These are phyloP conservation scores for Kudoa iwatai DNA, from an alignment of 30 jellyfish, hydroid and myxozoan species.

Conservation along the genomic window DNA sequence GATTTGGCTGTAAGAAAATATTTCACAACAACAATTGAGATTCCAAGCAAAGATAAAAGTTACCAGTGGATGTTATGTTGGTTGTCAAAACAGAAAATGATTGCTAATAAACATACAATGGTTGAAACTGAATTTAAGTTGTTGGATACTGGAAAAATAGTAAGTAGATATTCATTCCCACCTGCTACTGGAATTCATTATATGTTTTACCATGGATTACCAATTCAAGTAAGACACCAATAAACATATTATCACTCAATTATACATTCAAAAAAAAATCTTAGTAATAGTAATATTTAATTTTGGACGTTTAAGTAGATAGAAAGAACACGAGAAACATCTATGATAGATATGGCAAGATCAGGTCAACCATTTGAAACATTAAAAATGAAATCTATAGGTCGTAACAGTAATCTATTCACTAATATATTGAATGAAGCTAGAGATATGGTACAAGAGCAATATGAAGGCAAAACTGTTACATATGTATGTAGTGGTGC, in stretches of 20 bases:
- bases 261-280: too few species aligned
- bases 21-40: conserved; percentile 62
- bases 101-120: conserved; percentile 34
- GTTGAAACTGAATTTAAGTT: conserved; percentile 43
- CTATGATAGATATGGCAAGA: not conserved
- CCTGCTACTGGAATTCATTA: conserved; percentile 95
- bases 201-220: conserved; percentile 20
- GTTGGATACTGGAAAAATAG: conserved; percentile 33
- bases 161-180: conserved; percentile 26
- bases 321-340: conserved; percentile 37
- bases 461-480: conserved; percentile 54
- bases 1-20: conserved; percentile 24
- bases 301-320: conserved; percentile 1
- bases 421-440: conserved; percentile 48
- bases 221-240: conserved; percentile 19
- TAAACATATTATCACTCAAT: too few species aligned
- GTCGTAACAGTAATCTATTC: conserved; percentile 30
- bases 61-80: conserved; percentile 75
- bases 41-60: conserved; percentile 83
- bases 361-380: conserved; percentile 77
- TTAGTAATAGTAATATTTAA: too few species aligned
- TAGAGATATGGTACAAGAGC: conserved; percentile 17
- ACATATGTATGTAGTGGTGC: conserved; percentile 88
- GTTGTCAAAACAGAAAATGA: conserved; percentile 33
- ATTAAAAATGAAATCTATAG: conserved; percentile 41